Evolutionary conservation across 2,888 invertebrate genomes (phyloP).

Genomic region (Pandemis cinnamomeana): DNA sequence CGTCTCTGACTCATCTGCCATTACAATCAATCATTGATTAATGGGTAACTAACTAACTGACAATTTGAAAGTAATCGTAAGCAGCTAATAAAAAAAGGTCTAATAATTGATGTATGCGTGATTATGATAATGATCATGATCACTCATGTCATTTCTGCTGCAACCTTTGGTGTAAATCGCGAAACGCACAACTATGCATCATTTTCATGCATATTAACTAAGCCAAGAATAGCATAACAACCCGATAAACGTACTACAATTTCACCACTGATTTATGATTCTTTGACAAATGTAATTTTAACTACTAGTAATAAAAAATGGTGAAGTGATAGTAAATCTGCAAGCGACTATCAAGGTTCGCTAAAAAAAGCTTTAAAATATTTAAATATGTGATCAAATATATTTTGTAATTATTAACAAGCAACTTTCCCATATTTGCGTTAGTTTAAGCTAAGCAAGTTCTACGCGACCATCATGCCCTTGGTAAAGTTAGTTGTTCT

Average conservation of each 20-base stretch:
- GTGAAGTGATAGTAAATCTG: not conserved
- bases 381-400: not conserved
- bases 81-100: too few relatives aligned
- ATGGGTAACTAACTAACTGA: not conserved
- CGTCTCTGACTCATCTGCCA: slow-evolving; percentile 53
- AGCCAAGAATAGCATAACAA: too few relatives aligned
- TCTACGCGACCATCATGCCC: too few relatives aligned
- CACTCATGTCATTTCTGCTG: not conserved
- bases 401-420: not conserved
- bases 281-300: not conserved
- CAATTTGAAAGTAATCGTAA: too few relatives aligned
- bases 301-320: not conserved
- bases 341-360: not conserved
- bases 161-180: not conserved
- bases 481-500: not conserved
- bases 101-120: not conserved
- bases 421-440: too few relatives aligned
- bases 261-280: not conserved
- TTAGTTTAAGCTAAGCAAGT: too few relatives aligned
- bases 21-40: not conserved
- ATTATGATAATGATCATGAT: not conserved
- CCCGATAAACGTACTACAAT: not conserved
- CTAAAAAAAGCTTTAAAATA: not conserved
- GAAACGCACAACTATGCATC: not conserved
- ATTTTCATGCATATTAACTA: too few relatives aligned